Conservation (phyloP, 2,888 invertebrate genomes). For the Blastobasis adustella region DNA sequence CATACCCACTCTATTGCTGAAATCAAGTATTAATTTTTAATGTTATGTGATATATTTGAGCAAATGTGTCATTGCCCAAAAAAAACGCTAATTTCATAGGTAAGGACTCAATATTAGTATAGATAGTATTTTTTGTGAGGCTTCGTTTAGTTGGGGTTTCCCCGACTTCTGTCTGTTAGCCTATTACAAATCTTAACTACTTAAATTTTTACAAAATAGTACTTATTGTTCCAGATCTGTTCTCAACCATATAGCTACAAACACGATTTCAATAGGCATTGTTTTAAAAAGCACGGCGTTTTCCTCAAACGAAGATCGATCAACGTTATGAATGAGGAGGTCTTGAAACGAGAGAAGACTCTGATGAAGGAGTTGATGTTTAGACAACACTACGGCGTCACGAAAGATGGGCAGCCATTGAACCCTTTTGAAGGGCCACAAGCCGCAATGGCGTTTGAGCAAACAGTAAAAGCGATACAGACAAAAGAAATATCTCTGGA, state of each 20-base stretch:
- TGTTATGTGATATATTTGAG: too few species aligned
- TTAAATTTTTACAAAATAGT: too few species aligned
- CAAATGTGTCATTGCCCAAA: too few species aligned
- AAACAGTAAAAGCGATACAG: conserved; percentile 35
- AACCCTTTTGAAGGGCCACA: conserved; percentile 44
- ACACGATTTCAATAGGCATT: conserved; percentile 54
- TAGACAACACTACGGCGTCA: conserved; percentile 24
- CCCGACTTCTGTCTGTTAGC: too few species aligned
- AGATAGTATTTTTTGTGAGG: too few species aligned
- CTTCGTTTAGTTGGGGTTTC: too few species aligned
- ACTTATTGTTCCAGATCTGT: conserved; percentile 39
- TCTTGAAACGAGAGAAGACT: conserved; percentile 35
- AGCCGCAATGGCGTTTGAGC: conserved; percentile 35
- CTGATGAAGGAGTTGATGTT: conserved; percentile 41
- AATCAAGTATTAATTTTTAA: too few species aligned
- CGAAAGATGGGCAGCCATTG: conserved; percentile 28
- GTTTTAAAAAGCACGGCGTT: conserved; percentile 55
- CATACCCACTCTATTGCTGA: too few species aligned
- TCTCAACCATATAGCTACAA: conserved; percentile 59
- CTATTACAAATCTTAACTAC: too few species aligned
- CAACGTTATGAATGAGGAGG: conserved; percentile 48
- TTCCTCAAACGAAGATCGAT: conserved; percentile 43
- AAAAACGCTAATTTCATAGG: too few species aligned
- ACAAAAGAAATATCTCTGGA: conserved; percentile 27
- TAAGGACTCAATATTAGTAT: too few species aligned